Base-by-base conservation (phyloP, 2,797 vertebrate genomes). In the Anguilla megastoma region DNA sequence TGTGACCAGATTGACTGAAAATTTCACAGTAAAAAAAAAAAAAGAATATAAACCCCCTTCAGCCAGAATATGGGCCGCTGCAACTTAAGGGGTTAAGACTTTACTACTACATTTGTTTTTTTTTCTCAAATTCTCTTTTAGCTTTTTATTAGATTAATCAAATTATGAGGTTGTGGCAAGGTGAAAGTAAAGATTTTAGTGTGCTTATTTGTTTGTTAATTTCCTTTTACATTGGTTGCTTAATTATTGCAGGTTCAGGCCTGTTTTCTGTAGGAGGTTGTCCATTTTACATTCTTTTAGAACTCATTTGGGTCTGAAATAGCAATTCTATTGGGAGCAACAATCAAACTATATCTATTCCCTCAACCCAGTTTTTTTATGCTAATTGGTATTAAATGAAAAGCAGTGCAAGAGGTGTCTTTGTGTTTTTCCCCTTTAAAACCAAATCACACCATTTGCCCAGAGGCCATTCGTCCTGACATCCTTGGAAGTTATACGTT, bases 301-400 rank as follows among this genome's bases (percentile, higher is more conserved):
- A 21, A 56, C 54, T 33, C n/a, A 9, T 58, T 36, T 52, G 16
- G 9, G 76, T 83, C 85, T 52, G 54, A 27, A 30, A 58, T 58
- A 56, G 48, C 60, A 84, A 83, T 85, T 89, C 86, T 58, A 71
- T 63, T 84, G 66, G 63, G 36, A 27, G 33, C 76, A 56, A 27
- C 71, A 76, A 56, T 85, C 86, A 89, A 84, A 85, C 41, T 45
- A 45, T 45, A 45, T 45, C 41, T 45, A 45, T 45, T 45, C 41
- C 41, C 85, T 84, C 79, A 71, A 27, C 79, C 48, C 88, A 86
- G 84, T 83, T 56, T 86, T 86, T 60, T 69, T 58, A 54, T 36
- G 10, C 27, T 18, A n/a, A 41, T 21, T 69, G 74, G 24, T 27
- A 2, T 52, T 36, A 58, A 18, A 86, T 52, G 41, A 41, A 30